Evolutionary conservation across 2,113 vertebrate species (phyloP).

Genomic region (Propithecus coquereli): DNA sequence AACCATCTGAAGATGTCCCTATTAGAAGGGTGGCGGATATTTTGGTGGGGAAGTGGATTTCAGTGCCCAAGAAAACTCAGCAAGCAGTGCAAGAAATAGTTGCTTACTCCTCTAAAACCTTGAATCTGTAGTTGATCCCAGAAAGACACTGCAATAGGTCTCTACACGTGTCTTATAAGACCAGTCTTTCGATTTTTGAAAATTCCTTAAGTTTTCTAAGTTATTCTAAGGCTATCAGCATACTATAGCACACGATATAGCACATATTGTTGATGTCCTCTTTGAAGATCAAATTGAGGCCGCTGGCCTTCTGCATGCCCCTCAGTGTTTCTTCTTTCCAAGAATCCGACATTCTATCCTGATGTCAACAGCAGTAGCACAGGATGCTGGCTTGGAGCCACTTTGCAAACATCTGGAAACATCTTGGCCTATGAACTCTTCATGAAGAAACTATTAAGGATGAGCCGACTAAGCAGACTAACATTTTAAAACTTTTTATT

Average conservation of each 20-base stretch:
- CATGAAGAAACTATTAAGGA: background rate
- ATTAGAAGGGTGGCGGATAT: background rate
- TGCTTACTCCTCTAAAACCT: background rate
- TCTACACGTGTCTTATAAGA: background rate
- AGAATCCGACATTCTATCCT: background rate
- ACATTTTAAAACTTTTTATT: background rate
- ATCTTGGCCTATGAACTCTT: background rate
- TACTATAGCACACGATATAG: background rate
- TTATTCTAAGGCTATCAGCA: background rate
- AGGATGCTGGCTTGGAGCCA: background rate
- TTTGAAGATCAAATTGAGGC: background rate
- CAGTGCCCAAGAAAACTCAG: background rate
- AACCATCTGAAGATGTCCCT: background rate
- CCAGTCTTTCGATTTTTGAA: background rate
- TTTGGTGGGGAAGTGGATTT: background rate
- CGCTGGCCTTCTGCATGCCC: background rate
- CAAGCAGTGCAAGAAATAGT: background rate
- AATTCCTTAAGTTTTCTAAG: background rate
- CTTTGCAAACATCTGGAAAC: conserved; percentile 16
- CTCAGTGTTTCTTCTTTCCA: background rate
- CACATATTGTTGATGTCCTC: background rate
- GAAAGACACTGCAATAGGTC: background rate
- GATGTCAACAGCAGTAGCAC: background rate
- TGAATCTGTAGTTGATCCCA: background rate
- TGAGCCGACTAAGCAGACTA: background rate